phyloP scores from a whole-genome alignment of 2,797 vertebrate genomes.

The Eutrigla gurnardus region DNA sequence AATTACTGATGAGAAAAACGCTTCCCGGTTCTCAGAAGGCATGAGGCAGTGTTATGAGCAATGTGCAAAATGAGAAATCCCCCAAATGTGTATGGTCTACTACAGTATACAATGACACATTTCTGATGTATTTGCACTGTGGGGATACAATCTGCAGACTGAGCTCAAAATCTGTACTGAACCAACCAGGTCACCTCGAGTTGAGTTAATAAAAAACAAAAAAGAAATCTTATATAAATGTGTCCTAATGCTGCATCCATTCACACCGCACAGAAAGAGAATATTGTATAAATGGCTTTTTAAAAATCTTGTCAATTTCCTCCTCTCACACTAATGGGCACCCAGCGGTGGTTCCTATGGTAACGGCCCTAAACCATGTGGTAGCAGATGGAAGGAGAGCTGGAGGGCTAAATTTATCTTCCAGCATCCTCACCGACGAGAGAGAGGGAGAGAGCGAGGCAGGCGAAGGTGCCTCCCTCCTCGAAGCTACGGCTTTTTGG shows the following conservation, averaged over 20 bases:
- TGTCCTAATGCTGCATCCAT: conserved; percentile 38
- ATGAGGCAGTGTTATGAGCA: neutral
- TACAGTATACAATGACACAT: neutral
- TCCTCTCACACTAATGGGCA: conserved; percentile 82
- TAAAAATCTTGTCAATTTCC: conserved; percentile 79
- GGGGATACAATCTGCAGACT: conserved; percentile 16
- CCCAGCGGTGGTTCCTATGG: conserved; percentile 87
- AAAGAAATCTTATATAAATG: conserved; percentile 21
- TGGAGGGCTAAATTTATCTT: conserved; percentile 89
- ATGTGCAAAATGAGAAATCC: neutral
- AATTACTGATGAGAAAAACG: neutral
- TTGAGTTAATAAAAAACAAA: neutral
- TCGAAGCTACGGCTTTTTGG: conserved; percentile 62
- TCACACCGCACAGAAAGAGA: conserved; percentile 47
- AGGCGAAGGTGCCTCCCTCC: conserved; percentile 72
- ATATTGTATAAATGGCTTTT: conserved; percentile 76
- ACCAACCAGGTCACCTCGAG: neutral
- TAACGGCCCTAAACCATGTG: conserved; percentile 88
- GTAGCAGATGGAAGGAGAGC: conserved; percentile 88
- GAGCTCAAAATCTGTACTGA: conserved; percentile 20
- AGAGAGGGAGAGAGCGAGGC: conserved; percentile 58
- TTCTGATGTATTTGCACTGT: conserved; percentile 8
- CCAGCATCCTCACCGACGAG: conserved; percentile 82
- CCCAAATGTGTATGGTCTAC: neutral
- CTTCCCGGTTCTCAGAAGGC: neutral